Evolutionary conservation across 2,797 vertebrate genomes (phyloP).

Genomic region (Passerculus sandwichensis): DNA sequence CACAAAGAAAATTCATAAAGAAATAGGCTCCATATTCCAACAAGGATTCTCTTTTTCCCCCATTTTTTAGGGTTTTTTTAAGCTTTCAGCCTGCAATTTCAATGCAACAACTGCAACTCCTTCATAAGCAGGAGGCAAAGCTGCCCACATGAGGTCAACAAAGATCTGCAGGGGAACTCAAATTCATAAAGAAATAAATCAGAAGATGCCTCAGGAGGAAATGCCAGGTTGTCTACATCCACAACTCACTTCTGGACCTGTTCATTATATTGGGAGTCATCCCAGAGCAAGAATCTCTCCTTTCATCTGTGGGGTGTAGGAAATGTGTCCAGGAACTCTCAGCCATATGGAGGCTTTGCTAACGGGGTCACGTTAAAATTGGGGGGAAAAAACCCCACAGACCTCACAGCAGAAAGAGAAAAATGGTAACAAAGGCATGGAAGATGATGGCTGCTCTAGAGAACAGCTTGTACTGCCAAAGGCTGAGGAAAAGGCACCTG

Average conservation of each 20-base stretch:
- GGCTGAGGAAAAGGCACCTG: neutral
- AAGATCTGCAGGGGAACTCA: neutral
- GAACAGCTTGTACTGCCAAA: neutral
- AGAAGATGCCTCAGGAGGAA: neutral
- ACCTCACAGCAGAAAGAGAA: neutral
- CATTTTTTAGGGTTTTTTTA: rapidly evolving
- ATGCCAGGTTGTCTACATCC: neutral
- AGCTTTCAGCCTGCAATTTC: neutral
- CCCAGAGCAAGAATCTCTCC: neutral
- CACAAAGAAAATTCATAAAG: neutral
- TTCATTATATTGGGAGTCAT: neutral
- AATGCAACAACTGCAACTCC: neutral
- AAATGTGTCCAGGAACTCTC: neutral
- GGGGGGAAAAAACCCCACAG: rapidly evolving
- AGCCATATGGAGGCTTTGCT: neutral
- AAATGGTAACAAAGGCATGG: neutral
- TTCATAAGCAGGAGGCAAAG: neutral
- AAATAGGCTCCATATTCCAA: neutral
- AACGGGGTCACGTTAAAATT: rapidly evolving
- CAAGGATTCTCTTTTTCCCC: rapidly evolving
- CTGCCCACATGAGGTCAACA: neutral
- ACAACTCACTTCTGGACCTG: neutral
- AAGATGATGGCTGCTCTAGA: neutral
- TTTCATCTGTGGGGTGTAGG: neutral
- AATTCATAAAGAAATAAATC: neutral